Base-by-base conservation (phyloP, 2,797 vertebrate species). In the Poeciliopsis infans region DNA sequence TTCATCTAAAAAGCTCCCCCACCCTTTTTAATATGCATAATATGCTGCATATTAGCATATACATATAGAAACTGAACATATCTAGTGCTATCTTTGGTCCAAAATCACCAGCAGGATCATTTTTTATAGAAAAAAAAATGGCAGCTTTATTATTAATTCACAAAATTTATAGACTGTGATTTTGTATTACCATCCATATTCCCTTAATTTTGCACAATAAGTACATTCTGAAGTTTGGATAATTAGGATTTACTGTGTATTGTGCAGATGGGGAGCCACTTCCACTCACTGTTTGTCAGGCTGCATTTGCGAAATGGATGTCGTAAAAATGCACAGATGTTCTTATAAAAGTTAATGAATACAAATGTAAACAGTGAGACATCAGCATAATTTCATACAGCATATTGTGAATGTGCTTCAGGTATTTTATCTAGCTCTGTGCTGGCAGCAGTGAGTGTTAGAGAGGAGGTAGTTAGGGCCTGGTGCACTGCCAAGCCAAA, bases 401-500 rank as follows among this genome's bases (percentile, higher is more conserved):
- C 76, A 76, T 66, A 81, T 75, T 83, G 87, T 83, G 80, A 88
- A 81, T 46, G 73, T 39, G 76, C 83, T 69, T 86, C 86, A 84
- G 89, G 89, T 92, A 92, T 90, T 84, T 90, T 89, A 86, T 90
- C 87, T 91, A 86, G 82, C 55, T 15, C 79, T 72, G 81, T 47
- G 78, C 87, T 85, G 89, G 92, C 92, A 92, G 93, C 86, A 91
- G 92, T 77, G 86, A 92, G 92, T 73, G 91, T 86, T 75, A 76
- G 81, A 85, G 88, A 87, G 88, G 88, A 93, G 92, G 92, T 89
- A 90, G 94, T 95, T 95, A 95, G 88, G 86, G 88, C 87, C 94
- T 95, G 95, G 95, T 93, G 86, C 90, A 86, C 91, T 91, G 95
- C 95, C 95, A 96, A 96, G 95, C 89, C 92, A 95, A 96, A 95